Evolutionary conservation across 2,113 vertebrate species (phyloP).

Genomic region (pig (Sus scrofa)): T2T-Sscrofa CM000824.6:115941001-115941500

Average conservation of each 20-base stretch:
- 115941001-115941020: background rate
- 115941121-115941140: background rate
- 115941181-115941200: background rate
- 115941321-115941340: background rate
- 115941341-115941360: background rate
- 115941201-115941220: background rate
- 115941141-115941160: background rate
- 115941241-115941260: background rate
- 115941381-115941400: background rate
- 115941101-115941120: background rate
- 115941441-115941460: background rate
- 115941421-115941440: background rate
- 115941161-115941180: background rate
- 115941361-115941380: background rate
- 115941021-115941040: background rate
- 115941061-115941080: no score
- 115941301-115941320: background rate
- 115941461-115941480: background rate
- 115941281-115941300: background rate
- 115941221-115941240: background rate
- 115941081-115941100: background rate
- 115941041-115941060: background rate
- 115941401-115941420: background rate
- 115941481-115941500: background rate
- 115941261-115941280: background rate